Conservation (phyloP, 1,140 invertebrate genomes). For the Lutraria rhynchaena region DNA sequence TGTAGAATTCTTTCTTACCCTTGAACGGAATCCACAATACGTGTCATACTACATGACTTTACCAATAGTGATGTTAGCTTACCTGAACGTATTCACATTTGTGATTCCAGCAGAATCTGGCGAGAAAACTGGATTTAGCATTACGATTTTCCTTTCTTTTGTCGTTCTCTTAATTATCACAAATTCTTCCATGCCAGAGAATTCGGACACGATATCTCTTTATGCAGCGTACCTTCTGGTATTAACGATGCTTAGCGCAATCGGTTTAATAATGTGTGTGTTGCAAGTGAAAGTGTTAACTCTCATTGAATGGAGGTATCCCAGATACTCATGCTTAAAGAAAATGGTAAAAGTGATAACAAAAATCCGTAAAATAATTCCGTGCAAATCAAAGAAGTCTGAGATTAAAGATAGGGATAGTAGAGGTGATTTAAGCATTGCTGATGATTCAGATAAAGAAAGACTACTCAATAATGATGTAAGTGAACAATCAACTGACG, state of each 20-base stretch:
- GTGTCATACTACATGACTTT: conserved; percentile 47
- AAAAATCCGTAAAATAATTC: not conserved
- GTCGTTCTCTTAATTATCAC: conserved; percentile 52
- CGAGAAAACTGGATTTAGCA: conserved; percentile 53
- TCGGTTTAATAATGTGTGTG: not conserved
- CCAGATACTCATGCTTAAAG: not conserved
- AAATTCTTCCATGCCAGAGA: conserved; percentile 44
- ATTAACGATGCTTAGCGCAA: conserved; percentile 21
- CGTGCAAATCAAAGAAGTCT: not conserved
- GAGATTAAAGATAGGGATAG: not conserved
- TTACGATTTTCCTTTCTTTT: conserved; percentile 60
- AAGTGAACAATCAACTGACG: not conserved
- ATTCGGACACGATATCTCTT: conserved; percentile 50
- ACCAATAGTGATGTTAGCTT: conserved; percentile 54
- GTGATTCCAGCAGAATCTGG: conserved; percentile 50
- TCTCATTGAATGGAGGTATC: not conserved
- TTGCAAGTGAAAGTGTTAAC: conserved; percentile 12
- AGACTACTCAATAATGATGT: not conserved
- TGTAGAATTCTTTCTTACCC: conserved; percentile 54
- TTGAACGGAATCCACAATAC: conserved; percentile 39
- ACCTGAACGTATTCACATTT: conserved; percentile 54
- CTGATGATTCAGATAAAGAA: not conserved
- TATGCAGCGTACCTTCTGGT: conserved; percentile 19
- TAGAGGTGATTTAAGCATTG: not conserved
- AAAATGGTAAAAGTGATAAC: not conserved